These are phyloP conservation scores for Heliocidaris erythrogramma DNA, from an alignment of 35 echinoderm and acorn worm genomes.

Conservation along the genomic window DNA sequence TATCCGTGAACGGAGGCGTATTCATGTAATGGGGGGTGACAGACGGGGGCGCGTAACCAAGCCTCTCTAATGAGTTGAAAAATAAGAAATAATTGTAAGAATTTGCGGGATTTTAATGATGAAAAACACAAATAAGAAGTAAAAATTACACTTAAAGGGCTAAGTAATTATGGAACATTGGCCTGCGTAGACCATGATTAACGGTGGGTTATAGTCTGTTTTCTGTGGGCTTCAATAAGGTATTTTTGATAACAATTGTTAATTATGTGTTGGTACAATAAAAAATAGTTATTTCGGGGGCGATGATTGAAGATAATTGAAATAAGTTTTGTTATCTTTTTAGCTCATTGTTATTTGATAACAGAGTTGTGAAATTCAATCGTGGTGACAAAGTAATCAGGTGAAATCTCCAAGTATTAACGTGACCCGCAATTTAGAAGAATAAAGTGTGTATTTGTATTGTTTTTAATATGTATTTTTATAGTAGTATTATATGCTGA, in stretches of 20 bases:
- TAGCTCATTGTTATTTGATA: neutral
- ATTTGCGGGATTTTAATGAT: too few relatives aligned
- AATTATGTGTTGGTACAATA: neutral
- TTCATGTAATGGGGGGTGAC: too few relatives aligned
- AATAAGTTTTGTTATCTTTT: neutral
- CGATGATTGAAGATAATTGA: neutral
- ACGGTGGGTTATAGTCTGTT: neutral
- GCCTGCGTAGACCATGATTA: neutral
- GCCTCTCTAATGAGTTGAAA: too few relatives aligned
- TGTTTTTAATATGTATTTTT: too few relatives aligned
- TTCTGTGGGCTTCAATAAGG: neutral
- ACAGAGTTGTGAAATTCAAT: neutral
- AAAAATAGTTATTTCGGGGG: neutral
- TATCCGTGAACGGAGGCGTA: neutral
- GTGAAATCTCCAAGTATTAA: too few relatives aligned
- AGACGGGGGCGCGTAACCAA: too few relatives aligned
- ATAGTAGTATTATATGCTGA: too few relatives aligned
- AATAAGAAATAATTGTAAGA: too few relatives aligned
- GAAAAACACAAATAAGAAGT: too few relatives aligned
- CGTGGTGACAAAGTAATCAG: neutral
- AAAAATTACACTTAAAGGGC: too few relatives aligned
- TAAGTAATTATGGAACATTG: neutral
- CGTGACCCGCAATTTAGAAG: too few relatives aligned
- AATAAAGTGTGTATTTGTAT: too few relatives aligned
- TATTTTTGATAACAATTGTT: neutral